These are phyloP conservation scores for Montipora capitata DNA, from an alignment of 92 coral and sea anemone species.

Conservation along the genomic window DNA sequence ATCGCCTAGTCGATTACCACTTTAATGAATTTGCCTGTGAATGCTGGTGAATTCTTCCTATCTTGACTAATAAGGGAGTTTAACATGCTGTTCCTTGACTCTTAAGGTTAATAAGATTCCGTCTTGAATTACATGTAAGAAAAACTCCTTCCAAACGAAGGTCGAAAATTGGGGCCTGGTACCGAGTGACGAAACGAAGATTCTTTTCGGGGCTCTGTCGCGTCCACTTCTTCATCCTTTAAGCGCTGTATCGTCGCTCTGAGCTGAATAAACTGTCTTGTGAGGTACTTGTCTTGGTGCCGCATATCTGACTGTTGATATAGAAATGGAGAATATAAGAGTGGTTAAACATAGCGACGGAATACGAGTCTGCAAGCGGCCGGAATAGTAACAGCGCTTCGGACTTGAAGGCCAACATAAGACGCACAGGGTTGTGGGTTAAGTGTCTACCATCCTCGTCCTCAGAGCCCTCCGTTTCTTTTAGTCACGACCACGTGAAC, in stretches of 20 bases:
- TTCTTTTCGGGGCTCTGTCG: constrained; percentile 54
- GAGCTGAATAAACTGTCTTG: constrained; percentile 94
- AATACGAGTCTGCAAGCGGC: no score
- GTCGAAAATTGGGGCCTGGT: constrained; percentile 51
- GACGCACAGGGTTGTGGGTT: no score
- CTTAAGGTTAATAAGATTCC: neutral
- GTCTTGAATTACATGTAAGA: constrained; percentile 12
- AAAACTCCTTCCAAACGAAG: constrained; percentile 39
- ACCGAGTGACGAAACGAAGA: constrained; percentile 63
- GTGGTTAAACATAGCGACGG: no score
- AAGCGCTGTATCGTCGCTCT: constrained; percentile 90
- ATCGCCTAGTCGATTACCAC: no score
- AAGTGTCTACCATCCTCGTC: no score
- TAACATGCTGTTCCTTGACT: no score
- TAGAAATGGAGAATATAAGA: neutral
- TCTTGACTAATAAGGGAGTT: neutral
- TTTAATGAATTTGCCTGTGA: no score
- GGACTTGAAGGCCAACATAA: no score
- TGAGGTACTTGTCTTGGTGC: constrained; percentile 95
- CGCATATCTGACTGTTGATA: constrained; percentile 90
- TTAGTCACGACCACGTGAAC: no score
- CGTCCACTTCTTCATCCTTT: constrained; percentile 78
- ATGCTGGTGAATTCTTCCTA: no score
- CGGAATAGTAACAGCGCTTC: no score
- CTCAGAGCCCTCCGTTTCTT: no score